phyloP scores from a whole-genome alignment of 2,888 invertebrate species.

The Ellobium chinense region DNA sequence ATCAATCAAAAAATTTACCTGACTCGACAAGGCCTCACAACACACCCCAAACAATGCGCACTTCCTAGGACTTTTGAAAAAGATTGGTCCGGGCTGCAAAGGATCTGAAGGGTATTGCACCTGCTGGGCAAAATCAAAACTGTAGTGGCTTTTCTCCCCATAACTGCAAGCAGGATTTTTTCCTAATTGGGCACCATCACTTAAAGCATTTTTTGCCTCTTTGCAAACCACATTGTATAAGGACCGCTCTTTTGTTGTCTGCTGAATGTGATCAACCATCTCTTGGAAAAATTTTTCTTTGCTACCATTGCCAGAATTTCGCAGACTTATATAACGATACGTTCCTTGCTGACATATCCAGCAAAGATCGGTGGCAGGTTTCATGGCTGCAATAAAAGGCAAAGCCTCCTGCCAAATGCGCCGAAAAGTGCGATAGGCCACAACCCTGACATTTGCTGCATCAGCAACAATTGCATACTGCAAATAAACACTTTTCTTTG shows the following conservation, averaged over 20 bases:
- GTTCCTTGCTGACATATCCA: slow-evolving; percentile 50
- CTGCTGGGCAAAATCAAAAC: slow-evolving; percentile 60
- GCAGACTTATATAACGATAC: slow-evolving; percentile 12
- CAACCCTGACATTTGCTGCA: not conserved
- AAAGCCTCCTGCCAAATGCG: slow-evolving; percentile 22
- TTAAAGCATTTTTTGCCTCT: not conserved
- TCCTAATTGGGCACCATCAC: not conserved
- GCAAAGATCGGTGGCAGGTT: slow-evolving; percentile 49
- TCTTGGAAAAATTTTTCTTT: not conserved
- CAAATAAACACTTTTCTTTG: slow-evolving; percentile 20
- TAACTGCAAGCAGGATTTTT: not conserved
- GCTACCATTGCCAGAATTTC: slow-evolving; percentile 2
- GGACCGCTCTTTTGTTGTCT: slow-evolving; percentile 10
- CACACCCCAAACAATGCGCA: slow-evolving; percentile 58
- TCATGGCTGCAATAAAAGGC: slow-evolving; percentile 38
- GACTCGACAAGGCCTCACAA: slow-evolving; percentile 42
- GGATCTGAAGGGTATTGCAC: slow-evolving; percentile 57
- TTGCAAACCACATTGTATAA: not conserved
- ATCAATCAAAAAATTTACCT: slow-evolving; percentile 1
- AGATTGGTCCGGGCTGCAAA: slow-evolving; percentile 59
- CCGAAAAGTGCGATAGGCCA: not conserved
- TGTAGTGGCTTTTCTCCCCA: slow-evolving; percentile 45
- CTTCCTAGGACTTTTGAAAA: slow-evolving; percentile 58
- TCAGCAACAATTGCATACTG: slow-evolving; percentile 9
- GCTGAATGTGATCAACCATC: not conserved